Base-by-base conservation (phyloP, 2,888 invertebrate genomes). In the Tetragnatha montana region DNA sequence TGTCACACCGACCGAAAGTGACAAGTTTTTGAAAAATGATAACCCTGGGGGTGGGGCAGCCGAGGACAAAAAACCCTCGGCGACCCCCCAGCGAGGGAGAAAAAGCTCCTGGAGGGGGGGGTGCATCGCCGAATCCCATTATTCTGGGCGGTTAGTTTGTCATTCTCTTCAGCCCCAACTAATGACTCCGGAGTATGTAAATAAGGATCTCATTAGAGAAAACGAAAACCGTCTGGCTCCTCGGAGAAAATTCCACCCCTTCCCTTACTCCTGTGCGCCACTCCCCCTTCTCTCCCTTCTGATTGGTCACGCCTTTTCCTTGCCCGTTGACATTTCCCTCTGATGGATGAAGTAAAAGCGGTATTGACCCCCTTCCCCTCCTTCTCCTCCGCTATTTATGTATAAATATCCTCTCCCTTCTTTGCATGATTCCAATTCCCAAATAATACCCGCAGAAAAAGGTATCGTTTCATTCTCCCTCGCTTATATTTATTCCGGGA, bases 21-120 rank as follows among this genome's bases (percentile, higher is more conserved):
- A 90, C 89, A 90, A 90, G 86, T 90, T 90, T 90, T 90, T 90
- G 89, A 90, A 87, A 90, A 90, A 90, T 90, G 89, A 90, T 90
- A 90, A 90, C 89, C 79, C 21, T 75, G 49, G 49, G 75, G 83
- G 69, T 60, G 49, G 82, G 79, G 74, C 21, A 60, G 79, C 51
- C 49, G 49, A 51, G 50, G 79, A 50, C 22, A 76, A 84, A 84
- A 76, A 75, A 84, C 22, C 60, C 51, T 60, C 79, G 19, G 35
- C 71, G 51, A 50, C 76, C 76, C 81, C 82, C 82, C 76, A 70
- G 78, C 78, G 50, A 73, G 71, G 22, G 84, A 49, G 80, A 69
- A 83, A 83, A 74, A 74, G 70, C 51, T 21, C n/a, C 10, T 49
- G 50, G 79, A 69, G 60, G 75, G 70, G 70, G 68, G 88, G 87